A percentile compares a stretch with the other conserved stretches of the same genome.
These are phyloP conservation scores for Cataglyphis rosenhaueri DNA, from an alignment of 2,888 invertebrate species.

Conservation along the genomic window DNA sequence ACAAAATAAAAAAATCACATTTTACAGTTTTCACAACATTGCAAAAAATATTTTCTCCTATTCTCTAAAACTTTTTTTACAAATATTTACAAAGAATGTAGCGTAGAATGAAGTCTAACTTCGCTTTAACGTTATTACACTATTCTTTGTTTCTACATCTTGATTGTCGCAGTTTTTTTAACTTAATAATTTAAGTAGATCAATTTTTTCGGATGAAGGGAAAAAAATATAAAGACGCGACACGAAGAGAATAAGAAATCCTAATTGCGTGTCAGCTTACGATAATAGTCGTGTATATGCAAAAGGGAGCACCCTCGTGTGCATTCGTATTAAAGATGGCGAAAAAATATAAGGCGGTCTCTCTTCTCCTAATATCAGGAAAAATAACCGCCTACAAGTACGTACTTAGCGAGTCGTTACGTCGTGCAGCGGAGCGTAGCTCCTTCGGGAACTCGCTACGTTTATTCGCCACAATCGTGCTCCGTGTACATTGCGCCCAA, in stretches of 20 bases:
- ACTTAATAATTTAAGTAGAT: slow-evolving; percentile 58
- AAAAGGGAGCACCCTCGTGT: slow-evolving; percentile 7
- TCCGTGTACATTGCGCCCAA: slow-evolving; percentile 55
- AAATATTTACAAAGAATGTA: not conserved
- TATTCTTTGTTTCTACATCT: slow-evolving; percentile 23
- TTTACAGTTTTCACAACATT: not conserved
- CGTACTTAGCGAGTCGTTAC: slow-evolving; percentile 82
- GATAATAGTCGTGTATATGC: slow-evolving; percentile 20
- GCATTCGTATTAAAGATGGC: slow-evolving; percentile 69
- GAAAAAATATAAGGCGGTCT: slow-evolving; percentile 61
- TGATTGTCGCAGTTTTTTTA: not conserved
- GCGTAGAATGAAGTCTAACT: slow-evolving; percentile 14
- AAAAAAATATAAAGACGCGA: not conserved
- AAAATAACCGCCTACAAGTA: slow-evolving; percentile 81
- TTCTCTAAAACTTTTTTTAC: not conserved
- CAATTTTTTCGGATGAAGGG: slow-evolving; percentile 50
- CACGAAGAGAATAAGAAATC: slow-evolving; percentile 7
- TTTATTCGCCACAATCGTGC: slow-evolving; percentile 57
- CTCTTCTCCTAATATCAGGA: slow-evolving; percentile 67
- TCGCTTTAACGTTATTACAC: slow-evolving; percentile 7
- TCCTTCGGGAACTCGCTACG: slow-evolving; percentile 75
- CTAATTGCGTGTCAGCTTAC: slow-evolving; percentile 41
- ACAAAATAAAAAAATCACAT: not conserved
- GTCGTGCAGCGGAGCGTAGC: slow-evolving; percentile 81
- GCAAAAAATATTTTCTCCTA: not conserved